Base-by-base conservation (phyloP, 1,140 invertebrate species). In the Coptotermes formosanus region DNA sequence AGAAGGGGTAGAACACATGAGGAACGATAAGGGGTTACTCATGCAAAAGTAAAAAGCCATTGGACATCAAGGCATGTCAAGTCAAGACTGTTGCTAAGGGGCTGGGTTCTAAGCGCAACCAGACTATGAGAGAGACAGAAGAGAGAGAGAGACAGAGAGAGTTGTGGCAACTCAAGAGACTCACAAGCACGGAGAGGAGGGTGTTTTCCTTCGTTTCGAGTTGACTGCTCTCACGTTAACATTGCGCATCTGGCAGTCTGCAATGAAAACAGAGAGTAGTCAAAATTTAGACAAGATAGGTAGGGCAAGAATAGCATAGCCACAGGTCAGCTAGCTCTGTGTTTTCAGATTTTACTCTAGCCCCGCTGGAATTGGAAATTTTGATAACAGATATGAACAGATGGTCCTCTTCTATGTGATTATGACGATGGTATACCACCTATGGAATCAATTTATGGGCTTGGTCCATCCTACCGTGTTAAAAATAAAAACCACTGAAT, bases 221-320 rank as follows among this genome's bases (percentile, higher is more conserved):
- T 93, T 93, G 93, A 94, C 93, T 93, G 94, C 94, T 94, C 94
- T 94, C 92, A 93, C 93, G 93, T 94, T 94, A 93, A 94, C 93
- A 94, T 94, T 94, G 92, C 94, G 93, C 93, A 93, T 93, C 93
- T 94, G 93, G 93, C 92, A 94, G 93, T 94, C 94, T 94, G 93
- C 93, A 94, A 94, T 94, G 93, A 92, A 90, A 91, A 87, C 86
- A 89, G 87, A 92, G 90, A 91, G 90, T 90, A 91, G 90, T 91
- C 91, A 87, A 85, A 82, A 87, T 87, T 85, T 87, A 87, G 85
- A 87, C 84, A 87, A 85, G 82, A 64, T 48, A 48, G 38, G 38
- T 82, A 86, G 85, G 30, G 83, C 83, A 84, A 84, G 59, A 38
- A 45, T 64, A 64, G 84, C 55, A 64, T 64, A 85, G 55, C 84